phyloP scores from a whole-genome alignment of 1,140 invertebrate genomes.

The Heliconius hewitsoni region DNA sequence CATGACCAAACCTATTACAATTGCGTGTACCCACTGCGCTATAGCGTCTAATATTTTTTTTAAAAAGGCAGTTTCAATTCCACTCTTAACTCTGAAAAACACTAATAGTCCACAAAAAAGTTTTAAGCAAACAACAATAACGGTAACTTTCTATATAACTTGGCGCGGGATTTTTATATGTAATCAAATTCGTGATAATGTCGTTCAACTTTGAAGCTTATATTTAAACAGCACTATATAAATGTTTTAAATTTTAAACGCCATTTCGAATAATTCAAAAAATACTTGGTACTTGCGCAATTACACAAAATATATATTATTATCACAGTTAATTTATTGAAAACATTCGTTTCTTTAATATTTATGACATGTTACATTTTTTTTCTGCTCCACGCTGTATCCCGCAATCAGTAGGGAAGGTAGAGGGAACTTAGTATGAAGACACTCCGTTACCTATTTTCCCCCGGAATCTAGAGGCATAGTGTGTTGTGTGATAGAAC shows the following conservation, averaged over 20 bases:
- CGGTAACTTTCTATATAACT: slow-evolving; percentile 11
- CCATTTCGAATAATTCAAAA: neutral
- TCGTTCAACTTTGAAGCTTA: slow-evolving; percentile 12
- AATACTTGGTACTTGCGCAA: neutral
- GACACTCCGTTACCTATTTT: too few species aligned
- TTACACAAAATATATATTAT: neutral
- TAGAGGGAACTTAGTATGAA: too few species aligned
- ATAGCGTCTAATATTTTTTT: too few species aligned
- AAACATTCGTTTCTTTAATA: neutral
- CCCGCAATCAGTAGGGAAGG: too few species aligned
- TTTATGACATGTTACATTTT: too few species aligned
- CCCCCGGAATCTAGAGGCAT: too few species aligned
- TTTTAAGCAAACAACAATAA: slow-evolving; percentile 13
- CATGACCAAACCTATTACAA: neutral
- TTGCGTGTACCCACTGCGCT: neutral
- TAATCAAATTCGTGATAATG: slow-evolving; percentile 15
- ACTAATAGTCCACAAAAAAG: slow-evolving; percentile 6
- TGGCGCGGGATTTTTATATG: neutral
- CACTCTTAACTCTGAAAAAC: neutral
- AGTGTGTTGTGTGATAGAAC: too few species aligned
- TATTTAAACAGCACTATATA: neutral
- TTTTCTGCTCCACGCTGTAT: too few species aligned
- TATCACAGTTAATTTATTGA: neutral
- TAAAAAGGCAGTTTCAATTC: slow-evolving; percentile 1
- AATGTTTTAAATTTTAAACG: neutral